A percentile compares a stretch with the other conserved stretches of the same genome.
Evolutionary conservation across 2,113 vertebrate genomes (phyloP).

Genomic region (Alosa alosa): DNA sequence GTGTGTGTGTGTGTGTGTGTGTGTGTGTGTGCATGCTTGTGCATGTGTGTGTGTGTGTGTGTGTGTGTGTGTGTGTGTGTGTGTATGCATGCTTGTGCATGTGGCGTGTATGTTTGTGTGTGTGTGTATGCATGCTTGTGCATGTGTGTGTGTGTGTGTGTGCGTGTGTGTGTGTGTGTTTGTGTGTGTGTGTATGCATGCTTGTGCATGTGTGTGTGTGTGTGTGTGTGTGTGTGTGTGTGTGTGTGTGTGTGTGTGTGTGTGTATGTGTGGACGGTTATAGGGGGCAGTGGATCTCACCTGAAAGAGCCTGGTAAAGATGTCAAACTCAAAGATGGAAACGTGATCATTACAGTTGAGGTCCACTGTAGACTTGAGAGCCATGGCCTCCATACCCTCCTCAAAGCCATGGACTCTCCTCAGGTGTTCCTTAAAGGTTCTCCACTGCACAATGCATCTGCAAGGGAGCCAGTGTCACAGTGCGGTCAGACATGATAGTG

Average conservation of each 20-base stretch:
- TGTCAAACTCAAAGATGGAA: slow-evolving; percentile 88
- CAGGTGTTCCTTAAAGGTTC: slow-evolving; percentile 71
- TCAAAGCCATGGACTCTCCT: slow-evolving; percentile 69
- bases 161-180: too few species aligned
- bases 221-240: neutral
- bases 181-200: too few species aligned
- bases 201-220: too few species aligned
- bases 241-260: neutral
- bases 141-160: too few species aligned
- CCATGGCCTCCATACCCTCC: slow-evolving; percentile 74
- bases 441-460: slow-evolving; percentile 84
- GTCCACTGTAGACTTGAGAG: slow-evolving; percentile 82
- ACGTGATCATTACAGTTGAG: slow-evolving; percentile 83
- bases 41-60: too few species aligned
- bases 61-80: too few species aligned
- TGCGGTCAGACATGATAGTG: neutral
- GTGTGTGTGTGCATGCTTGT: too few species aligned
- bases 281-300: slow-evolving; percentile 53
- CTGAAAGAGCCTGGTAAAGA: slow-evolving; percentile 88
- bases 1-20: too few species aligned
- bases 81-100: too few species aligned
- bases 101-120: too few species aligned
- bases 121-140: too few species aligned
- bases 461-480: neutral
- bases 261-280: neutral